Base-by-base conservation (phyloP, 2,888 invertebrate species). In the Andrena bucephala region DNA sequence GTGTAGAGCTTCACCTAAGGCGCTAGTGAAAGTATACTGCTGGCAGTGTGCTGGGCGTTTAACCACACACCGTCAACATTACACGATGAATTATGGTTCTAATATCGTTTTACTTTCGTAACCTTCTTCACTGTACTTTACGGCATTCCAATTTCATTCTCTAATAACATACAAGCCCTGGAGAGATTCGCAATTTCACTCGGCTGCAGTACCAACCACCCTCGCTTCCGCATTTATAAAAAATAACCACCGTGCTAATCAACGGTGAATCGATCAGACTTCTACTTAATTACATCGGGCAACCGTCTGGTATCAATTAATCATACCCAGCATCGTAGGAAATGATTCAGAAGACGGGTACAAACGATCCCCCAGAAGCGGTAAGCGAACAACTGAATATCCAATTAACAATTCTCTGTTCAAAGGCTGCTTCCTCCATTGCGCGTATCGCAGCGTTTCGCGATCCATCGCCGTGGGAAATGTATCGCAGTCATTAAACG, bases 401-500 rank as follows among this genome's bases (percentile, higher is more conserved):
- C 20, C 65, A 63, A 65, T 77, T 63, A 42, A 65, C 72, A 63
- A 71, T 52, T 29, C 63, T 10, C 54, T 27, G 52, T 63, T 70
- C 42, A 50, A 75, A 54, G 52, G 27, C 33, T 5, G 20, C 6
- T 48, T 20, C 48, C 31, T 33, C 57, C 33, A 52, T 70, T 65
- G 54, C 54, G 48, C 66, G 66, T 16, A 62, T 31, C 60, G n/a
- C 4, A 13, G 48, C 60, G 69, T n/a, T 31, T 59, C 48, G 63
- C 57, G 57, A 57, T 24, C 70, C 69, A 42, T 16, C 62, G 62
- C 36, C 63, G 29, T 13, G 31, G 72, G 57, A 76, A 86, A 84
- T 79, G 84, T 87, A 85, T 87, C 86, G 85, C 83, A 87, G 83
- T 83, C 87, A 85, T 89, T 89, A 90, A 89, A 80, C 79, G 70